Percentiles rank a stretch among this genome's conserved stretches.
phyloP scores from a whole-genome alignment of 30 jellyfish, hydroid and myxozoan species.

The Pseudorhiza aurosa region DNA sequence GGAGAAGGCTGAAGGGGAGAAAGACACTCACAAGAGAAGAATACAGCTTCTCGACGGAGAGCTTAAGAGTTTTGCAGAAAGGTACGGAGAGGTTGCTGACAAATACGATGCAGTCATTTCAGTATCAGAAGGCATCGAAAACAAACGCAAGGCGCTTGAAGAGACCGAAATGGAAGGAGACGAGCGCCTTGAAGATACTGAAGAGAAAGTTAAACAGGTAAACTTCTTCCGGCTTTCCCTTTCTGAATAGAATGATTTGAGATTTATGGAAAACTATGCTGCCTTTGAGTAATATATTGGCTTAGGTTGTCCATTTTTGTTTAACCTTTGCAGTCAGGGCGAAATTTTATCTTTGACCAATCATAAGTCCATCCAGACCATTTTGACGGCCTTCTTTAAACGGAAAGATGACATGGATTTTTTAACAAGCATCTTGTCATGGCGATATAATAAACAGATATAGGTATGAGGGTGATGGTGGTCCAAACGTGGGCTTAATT shows the following conservation, averaged over 20 bases:
- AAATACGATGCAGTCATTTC: slow-evolving; percentile 65
- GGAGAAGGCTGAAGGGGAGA: slow-evolving; percentile 92
- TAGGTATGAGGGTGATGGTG: too few relatives aligned
- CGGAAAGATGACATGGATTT: too few relatives aligned
- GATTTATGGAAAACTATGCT: not conserved
- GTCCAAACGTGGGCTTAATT: too few relatives aligned
- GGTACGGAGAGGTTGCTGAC: slow-evolving; percentile 54
- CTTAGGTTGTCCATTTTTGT: too few relatives aligned
- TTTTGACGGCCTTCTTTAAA: too few relatives aligned
- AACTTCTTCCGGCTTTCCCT: not conserved
- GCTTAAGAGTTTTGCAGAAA: slow-evolving; percentile 35
- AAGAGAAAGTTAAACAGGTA: slow-evolving; percentile 81
- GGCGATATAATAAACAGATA: too few relatives aligned
- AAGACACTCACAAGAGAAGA: slow-evolving; percentile 80
- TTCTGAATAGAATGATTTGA: not conserved
- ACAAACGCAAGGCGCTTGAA: slow-evolving; percentile 74
- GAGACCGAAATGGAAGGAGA: slow-evolving; percentile 88
- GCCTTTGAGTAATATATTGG: too few relatives aligned
- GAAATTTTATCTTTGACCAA: too few relatives aligned
- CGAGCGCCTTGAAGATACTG: slow-evolving; percentile 82
- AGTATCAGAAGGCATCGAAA: slow-evolving; percentile 58
- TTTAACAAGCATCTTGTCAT: too few relatives aligned
- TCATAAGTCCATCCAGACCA: too few relatives aligned
- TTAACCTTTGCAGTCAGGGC: too few relatives aligned
- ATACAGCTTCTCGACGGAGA: slow-evolving; percentile 71